Evolutionary conservation across 2,797 vertebrate genomes (phyloP).

Genomic region (Eurystomus glaucurus): DNA sequence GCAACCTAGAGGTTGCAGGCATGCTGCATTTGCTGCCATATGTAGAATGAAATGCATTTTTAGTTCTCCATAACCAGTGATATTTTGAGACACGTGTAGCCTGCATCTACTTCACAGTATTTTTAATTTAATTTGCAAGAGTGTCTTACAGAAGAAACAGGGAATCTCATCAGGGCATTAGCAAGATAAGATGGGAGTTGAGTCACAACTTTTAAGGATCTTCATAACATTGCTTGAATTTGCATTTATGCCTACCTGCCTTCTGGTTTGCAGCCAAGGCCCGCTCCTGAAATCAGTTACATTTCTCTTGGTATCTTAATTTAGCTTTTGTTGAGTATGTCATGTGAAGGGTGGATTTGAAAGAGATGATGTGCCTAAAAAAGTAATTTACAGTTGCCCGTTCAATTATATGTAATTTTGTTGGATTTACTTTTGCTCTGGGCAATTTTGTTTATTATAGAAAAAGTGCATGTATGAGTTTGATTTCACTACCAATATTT

Average conservation of each 20-base stretch:
- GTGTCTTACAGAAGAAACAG: background rate
- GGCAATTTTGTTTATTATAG: background rate
- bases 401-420: background rate
- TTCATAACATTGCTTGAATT: background rate
- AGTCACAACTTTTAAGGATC: conserved; percentile 16
- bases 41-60: background rate
- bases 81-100: background rate
- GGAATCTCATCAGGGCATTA: background rate
- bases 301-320: background rate
- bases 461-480: background rate
- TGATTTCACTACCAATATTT: background rate
- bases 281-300: background rate
- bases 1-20: background rate
- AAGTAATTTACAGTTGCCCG: background rate
- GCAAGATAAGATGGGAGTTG: background rate
- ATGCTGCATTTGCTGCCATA: background rate
- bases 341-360: background rate
- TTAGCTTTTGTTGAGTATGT: background rate
- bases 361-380: background rate
- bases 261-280: conserved; percentile 12
- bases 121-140: background rate
- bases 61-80: background rate
- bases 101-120: background rate
- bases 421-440: background rate
- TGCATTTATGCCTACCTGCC: background rate